Evolutionary conservation across 2,797 vertebrate genomes (phyloP), one percentile per base, ranked within the genome.

Genomic region (Lacerta bilineata): DNA sequence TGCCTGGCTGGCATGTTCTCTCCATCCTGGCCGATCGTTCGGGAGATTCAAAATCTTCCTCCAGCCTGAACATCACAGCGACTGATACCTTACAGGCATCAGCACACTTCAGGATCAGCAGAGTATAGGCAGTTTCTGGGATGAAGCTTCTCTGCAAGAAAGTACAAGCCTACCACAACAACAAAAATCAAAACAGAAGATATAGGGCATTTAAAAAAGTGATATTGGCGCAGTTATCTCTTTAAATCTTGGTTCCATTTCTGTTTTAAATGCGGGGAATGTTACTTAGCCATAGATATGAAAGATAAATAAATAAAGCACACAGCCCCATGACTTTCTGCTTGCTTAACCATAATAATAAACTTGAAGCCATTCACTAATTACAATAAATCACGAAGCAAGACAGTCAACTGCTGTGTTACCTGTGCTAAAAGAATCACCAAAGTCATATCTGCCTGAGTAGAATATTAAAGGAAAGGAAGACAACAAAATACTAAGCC

Each of bases 241-340:
- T 68, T 46, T 83, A 68, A 84, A 78, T 64, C 43, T 76, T 59
- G 36, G 64, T 71, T 84, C 33, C 36, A 69, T 76, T 79, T 29
- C 50, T 84, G 20, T 71, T 72, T 68, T 20, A 84, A 6, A 59
- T 84, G 43, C 64, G 71, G 27, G 50, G 82, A 79, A 41, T 23
- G 50, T 27, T 71, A 46, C 7, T 80, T 27, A 4, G 10, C 23
- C 64, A 9, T 36, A 85, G 46, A 72, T 39, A n/a, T 23, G 27
- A n/a, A 89, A 80, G 85, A 84, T 72, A 85, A 89, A 84, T 72
- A 85, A 89, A 85, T 85, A 75, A 78, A 59, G 33, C n/a, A 20
- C 83, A 80, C 68, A 17, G 29, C 29, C 79, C 18, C 15, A 20
- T 72, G 50, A 11, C 68, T 80, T 61, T 74, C 77, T 64, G 29